Percentiles rank a stretch among this genome's conserved stretches.
These are phyloP conservation scores for Diploptera punctata DNA, from an alignment of 2,888 invertebrate species.

Conservation along the genomic window DNA sequence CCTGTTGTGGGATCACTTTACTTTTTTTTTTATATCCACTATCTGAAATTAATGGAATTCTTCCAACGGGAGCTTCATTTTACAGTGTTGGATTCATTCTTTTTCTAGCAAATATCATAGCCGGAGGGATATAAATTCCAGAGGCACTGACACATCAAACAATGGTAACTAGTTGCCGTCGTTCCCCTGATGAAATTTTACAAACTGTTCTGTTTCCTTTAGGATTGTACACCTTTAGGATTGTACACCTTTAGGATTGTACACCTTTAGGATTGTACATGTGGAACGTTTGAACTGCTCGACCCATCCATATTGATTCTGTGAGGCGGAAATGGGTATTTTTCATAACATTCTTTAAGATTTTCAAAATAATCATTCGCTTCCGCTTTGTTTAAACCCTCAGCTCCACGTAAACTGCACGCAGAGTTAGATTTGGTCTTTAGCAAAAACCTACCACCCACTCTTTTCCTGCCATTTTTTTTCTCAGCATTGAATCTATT, in stretches of 20 bases:
- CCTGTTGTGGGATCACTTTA: too few relatives aligned
- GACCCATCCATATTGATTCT: background rate
- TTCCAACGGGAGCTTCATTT: background rate
- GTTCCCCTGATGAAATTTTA: background rate
- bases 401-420: background rate
- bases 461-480: background rate
- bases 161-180: background rate
- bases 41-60: background rate
- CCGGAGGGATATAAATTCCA: background rate
- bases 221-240: too few relatives aligned
- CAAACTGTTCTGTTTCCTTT: too few relatives aligned
- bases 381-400: background rate
- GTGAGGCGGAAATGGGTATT: background rate
- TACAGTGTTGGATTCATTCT: too few relatives aligned
- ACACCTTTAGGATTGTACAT: too few relatives aligned
- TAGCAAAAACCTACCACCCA: background rate
- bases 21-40: too few relatives aligned
- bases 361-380: background rate
- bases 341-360: too few relatives aligned
- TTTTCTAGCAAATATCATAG: too few relatives aligned
- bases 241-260: too few relatives aligned
- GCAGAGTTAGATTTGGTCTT: too few relatives aligned
- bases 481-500: too few relatives aligned
- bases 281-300: background rate
- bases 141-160: background rate